Evolutionary conservation across 2,113 vertebrate genomes (phyloP), one percentile per base, ranked within the genome.

Genomic region (Pelmatolapia mariae): DNA sequence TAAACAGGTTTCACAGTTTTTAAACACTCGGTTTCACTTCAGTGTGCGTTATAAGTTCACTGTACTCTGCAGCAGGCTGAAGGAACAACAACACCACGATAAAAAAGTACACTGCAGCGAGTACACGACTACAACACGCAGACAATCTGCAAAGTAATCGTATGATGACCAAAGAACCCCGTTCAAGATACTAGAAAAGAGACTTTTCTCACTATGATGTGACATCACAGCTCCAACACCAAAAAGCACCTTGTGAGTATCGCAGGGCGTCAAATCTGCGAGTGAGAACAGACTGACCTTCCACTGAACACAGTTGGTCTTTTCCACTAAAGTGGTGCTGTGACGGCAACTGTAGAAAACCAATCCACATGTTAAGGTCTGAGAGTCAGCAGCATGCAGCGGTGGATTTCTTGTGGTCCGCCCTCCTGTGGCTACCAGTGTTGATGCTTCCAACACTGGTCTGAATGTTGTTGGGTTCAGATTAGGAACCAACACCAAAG

Each of bases 91-190:
- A 3, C 22, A 73, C 38, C 5, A 26, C 2, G 3, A 18, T 43
- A 4, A 6, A 73, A 13, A 36, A 5, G 18, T 2, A 2, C 16
- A 61, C 40, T 45, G 13, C 8, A 45, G 22, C 5, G 38, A 73
- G 22, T 0, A 16, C 22, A 3, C 68, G 4, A 4, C 68, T 45
- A 18, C 40, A 45, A 18, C 5, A 73, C 8, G 13, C 8, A 19
- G 47, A 18, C 16, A 45, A 3, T 0, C 8, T 45, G 66, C n/a
- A 18, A 45, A 26, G 0, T 33, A 61, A 61, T 33, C 9, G 1
- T 33, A 18, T 0, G 5, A 38, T 5, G 4, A 45, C 38, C 22
- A 9, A n/a, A 45, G 38, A 12, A 26, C 13, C 11, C 7, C 4
- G 5, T 45, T 73, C 8, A 43, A 2, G 68, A 45, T 24, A 47